phyloP scores from a whole-genome alignment of 1,140 invertebrate species.

The Tetranychus cinnabarinus region DNA sequence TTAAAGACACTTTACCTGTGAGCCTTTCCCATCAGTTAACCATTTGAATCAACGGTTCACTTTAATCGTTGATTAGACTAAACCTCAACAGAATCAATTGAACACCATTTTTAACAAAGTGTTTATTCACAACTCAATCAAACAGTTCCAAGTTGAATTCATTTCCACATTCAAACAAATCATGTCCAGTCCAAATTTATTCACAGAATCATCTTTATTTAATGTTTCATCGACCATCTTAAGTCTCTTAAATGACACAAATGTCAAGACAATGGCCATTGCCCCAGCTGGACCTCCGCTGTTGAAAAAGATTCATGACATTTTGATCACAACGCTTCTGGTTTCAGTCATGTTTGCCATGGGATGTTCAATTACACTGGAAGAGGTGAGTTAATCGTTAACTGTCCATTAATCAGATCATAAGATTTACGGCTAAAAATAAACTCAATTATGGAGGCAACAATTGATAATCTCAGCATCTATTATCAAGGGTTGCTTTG shows the following conservation, averaged over 20 bases:
- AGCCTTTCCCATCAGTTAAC: no score
- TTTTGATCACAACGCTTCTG: conserved; percentile 14
- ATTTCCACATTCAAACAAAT: no score
- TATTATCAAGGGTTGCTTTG: no score
- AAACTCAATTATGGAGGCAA: neutral
- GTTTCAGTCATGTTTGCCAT: conserved; percentile 20
- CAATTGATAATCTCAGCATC: neutral
- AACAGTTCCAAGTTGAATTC: no score
- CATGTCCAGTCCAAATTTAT: neutral
- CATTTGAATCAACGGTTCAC: no score
- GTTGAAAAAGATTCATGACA: conserved; percentile 16
- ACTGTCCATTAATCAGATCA: neutral
- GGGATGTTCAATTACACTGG: conserved; percentile 17
- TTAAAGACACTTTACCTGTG: no score
- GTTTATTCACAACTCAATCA: no score
- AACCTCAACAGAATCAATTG: no score
- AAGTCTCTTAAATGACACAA: neutral
- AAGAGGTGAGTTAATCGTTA: conserved; percentile 10
- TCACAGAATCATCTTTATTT: neutral
- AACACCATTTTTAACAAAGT: no score
- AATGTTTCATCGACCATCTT: neutral
- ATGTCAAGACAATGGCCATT: neutral
- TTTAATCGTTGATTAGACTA: no score
- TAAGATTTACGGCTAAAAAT: neutral
- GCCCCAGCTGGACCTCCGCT: conserved; percentile 6